phyloP scores from a whole-genome alignment of 2,888 invertebrate genomes.

The Chymomyza amoena region DNA sequence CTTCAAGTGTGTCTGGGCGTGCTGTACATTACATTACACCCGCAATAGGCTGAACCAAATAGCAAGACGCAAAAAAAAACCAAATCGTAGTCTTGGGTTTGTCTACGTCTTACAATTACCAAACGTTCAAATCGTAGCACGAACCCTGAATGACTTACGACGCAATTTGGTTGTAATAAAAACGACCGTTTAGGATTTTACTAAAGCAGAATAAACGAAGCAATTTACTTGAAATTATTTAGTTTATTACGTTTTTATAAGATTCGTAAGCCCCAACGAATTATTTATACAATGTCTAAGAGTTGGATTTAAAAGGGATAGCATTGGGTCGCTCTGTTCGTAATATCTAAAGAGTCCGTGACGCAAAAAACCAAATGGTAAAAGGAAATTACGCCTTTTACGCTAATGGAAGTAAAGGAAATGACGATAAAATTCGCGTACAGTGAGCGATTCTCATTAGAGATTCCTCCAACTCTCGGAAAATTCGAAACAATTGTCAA shows the following conservation, averaged over 20 bases:
- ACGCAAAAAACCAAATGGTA: too few relatives aligned
- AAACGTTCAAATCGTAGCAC: background rate
- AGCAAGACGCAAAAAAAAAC: background rate
- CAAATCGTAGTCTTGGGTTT: background rate
- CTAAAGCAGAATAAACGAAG: background rate
- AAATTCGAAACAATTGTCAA: too few relatives aligned
- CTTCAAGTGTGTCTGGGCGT: conserved; percentile 5
- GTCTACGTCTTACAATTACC: background rate
- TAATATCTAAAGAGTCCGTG: too few relatives aligned
- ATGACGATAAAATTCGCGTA: too few relatives aligned
- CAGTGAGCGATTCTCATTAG: too few relatives aligned
- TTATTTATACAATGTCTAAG: background rate
- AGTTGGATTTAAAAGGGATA: too few relatives aligned
- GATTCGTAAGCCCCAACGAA: background rate
- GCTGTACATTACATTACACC: conserved; percentile 5
- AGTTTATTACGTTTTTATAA: background rate
- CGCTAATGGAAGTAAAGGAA: too few relatives aligned
- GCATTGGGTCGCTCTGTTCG: too few relatives aligned
- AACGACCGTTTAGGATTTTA: background rate
- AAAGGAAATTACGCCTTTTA: too few relatives aligned
- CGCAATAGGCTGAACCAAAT: conserved; percentile 22
- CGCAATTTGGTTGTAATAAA: background rate
- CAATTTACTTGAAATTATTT: background rate
- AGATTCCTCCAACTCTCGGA: too few relatives aligned
- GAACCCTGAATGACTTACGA: background rate